phyloP scores from a whole-genome alignment of 2,113 vertebrate genomes.

The Salvelinus alpinus region DNA sequence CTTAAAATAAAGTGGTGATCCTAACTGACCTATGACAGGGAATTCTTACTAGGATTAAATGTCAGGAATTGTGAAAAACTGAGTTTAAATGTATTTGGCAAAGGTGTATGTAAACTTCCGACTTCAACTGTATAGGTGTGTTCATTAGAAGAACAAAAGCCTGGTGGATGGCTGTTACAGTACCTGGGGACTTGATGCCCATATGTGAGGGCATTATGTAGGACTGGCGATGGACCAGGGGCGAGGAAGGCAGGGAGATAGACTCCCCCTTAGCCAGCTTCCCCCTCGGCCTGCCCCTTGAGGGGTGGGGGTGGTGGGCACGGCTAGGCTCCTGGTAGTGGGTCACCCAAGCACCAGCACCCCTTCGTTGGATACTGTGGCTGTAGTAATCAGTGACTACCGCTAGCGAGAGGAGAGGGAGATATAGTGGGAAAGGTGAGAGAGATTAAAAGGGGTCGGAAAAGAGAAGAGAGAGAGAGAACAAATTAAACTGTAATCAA shows the following conservation, averaged over 20 bases:
- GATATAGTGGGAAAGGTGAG: neutral
- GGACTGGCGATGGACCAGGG: conserved; percentile 86
- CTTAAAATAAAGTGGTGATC: too few species aligned
- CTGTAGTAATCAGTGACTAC: conserved; percentile 73
- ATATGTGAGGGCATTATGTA: conserved; percentile 77
- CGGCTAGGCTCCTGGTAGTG: conserved; percentile 56
- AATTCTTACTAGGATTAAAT: too few species aligned
- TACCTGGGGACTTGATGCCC: conserved; percentile 88
- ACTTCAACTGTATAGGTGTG: neutral
- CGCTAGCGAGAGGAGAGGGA: neutral
- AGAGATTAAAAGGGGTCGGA: neutral
- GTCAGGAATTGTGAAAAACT: too few species aligned
- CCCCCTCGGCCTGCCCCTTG: conserved; percentile 63
- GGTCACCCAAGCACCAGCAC: conserved; percentile 47
- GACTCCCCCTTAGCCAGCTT: conserved; percentile 85
- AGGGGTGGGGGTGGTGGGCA: conserved; percentile 45
- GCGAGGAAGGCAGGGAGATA: conserved; percentile 92
- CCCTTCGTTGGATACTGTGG: conserved; percentile 65
- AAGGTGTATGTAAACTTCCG: too few species aligned
- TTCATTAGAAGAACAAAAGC: conserved; percentile 6
- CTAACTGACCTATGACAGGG: too few species aligned
- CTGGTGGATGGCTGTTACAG: neutral
- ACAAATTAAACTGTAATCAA: too few species aligned
- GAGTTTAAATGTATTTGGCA: too few species aligned
- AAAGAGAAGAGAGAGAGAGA: neutral